A percentile compares a stretch with the other conserved stretches of the same genome.
phyloP scores from a whole-genome alignment of 2,797 vertebrate species.

The Syndactyla subalaris region DNA sequence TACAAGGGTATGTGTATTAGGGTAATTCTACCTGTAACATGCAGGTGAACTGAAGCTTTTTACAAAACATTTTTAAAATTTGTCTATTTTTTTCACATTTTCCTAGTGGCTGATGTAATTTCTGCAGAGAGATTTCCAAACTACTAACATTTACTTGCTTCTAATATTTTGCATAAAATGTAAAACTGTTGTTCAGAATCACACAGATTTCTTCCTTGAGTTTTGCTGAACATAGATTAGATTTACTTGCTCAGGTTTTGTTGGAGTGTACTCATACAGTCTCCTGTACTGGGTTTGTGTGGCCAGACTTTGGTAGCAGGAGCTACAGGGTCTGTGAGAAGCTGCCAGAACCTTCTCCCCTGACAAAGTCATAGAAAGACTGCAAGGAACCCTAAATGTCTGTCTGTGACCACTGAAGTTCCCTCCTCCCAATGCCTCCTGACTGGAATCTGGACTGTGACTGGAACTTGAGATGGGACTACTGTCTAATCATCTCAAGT shows the following conservation, averaged over 20 bases:
- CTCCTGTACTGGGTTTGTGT: not conserved
- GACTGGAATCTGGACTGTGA: too few species aligned
- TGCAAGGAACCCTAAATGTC: too few species aligned
- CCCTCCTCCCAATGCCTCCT: too few species aligned
- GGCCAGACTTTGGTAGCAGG: not conserved
- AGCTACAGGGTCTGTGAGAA: not conserved
- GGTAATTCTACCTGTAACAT: not conserved
- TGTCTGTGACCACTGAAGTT: too few species aligned
- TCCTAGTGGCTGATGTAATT: not conserved
- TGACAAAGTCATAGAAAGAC: too few species aligned
- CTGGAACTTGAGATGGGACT: too few species aligned
- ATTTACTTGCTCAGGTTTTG: not conserved
- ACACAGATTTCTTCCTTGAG: not conserved
- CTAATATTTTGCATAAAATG: not conserved
- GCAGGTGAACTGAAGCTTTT: not conserved
- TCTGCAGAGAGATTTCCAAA: not conserved
- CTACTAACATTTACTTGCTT: not conserved
- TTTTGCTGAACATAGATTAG: not conserved
- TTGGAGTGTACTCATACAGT: not conserved
- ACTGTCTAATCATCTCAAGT: too few species aligned
- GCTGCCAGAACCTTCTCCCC: not conserved
- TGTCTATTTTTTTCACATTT: not conserved
- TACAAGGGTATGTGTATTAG: not conserved
- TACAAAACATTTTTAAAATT: not conserved
- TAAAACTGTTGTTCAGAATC: not conserved